Conservation (phyloP, 1,140 invertebrate genomes). For the Steinernema khuongi region DNA sequence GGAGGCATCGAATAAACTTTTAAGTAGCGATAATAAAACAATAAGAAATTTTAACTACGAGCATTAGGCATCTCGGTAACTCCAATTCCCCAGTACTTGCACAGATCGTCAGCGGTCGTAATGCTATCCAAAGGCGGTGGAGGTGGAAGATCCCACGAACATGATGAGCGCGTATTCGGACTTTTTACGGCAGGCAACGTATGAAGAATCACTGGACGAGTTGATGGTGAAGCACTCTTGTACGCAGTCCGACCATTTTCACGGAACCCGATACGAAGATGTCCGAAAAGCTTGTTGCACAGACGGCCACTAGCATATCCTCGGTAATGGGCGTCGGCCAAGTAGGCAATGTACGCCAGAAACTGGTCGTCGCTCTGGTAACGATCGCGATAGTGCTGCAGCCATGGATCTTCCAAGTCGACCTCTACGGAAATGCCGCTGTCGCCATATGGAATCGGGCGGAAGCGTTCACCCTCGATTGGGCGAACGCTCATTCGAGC, state of each 20-base stretch:
- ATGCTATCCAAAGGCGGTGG: not conserved
- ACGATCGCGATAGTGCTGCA: not conserved
- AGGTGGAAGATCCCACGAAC: not conserved
- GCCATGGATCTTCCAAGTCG: not conserved
- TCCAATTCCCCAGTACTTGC: constrained; percentile 9
- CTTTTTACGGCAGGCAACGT: not conserved
- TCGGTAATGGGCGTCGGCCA: not conserved
- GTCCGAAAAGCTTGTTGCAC: not conserved
- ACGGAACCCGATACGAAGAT: not conserved
- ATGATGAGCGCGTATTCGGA: not conserved
- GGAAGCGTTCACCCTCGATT: not conserved
- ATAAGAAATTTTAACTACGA: too few relatives aligned
- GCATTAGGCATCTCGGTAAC: constrained; percentile 10
- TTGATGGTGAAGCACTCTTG: not conserved
- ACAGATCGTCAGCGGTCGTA: not conserved
- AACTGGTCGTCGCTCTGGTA: not conserved
- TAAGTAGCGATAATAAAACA: too few relatives aligned
- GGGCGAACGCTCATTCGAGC: not conserved
- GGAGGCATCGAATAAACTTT: too few relatives aligned
- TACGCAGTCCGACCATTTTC: not conserved
- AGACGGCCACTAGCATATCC: not conserved
- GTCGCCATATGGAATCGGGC: not conserved
- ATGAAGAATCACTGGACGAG: not conserved
- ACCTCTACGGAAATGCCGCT: not conserved
- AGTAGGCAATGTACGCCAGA: not conserved